Evolutionary conservation across 2,797 vertebrate species (phyloP), one percentile per base, ranked within the genome.

Genomic region (Champsocephalus gunnari): DNA sequence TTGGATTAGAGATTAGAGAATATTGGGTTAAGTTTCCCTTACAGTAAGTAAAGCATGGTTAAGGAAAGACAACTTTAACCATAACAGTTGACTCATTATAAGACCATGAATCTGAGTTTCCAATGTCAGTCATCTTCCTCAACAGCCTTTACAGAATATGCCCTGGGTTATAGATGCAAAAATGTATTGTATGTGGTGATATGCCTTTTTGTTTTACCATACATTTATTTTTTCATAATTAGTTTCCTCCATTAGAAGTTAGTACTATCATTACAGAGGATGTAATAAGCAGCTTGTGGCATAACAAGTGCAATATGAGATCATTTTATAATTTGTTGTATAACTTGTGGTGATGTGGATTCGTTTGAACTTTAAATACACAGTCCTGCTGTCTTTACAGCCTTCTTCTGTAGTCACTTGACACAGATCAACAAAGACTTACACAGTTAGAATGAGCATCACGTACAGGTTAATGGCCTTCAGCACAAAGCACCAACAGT

Each of bases 401-500:
- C 43, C 48, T 66, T 48, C 34, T 19, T 68, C 51, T 57, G 51
- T 45, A 58, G 12, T 61, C 59, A 45, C 38, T 71, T 10, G 10
- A 14, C n/a, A 70, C 48, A 63, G 48, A 59, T 48, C 32, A 34
- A 62, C 80, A 78, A 41, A 73, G 12, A 51, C 5, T n/a, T 32
- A 41, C n/a, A 57, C 45, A 61, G 41, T 63, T 48, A 61, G 38
- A 76, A 73, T n/a, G 48, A 73, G 51, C 66, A 58, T 51, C 67
- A 65, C 32, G 54, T 58, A 58, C 5, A 10, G 56, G 60, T 55
- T 75, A 85, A 82, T 66, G 58, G 34, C 62, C 75, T 58, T 28
- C 14, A n/a, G 75, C 71, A 69, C 19, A 71, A 75, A 58, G 58
- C 62, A 71, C 63, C 69, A 72, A 12, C 55, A 48, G 38, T 43